Conservation (phyloP, 53 echinoderm and acorn worm species). For the Apostichopus leukothele region DNA sequence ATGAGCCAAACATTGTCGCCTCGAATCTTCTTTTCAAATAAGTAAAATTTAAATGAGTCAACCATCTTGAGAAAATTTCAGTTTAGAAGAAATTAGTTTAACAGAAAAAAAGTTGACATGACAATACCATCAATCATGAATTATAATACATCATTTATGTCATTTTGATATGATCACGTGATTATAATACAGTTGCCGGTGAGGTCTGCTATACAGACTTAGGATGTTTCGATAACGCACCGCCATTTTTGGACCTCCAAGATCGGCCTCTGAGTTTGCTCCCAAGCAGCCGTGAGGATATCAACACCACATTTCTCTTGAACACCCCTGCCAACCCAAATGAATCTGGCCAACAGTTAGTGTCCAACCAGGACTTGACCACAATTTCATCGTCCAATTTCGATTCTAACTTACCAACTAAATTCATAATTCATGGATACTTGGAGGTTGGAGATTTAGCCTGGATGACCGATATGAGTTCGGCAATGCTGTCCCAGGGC, state of each 20-base stretch:
- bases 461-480: slow-evolving; percentile 72
- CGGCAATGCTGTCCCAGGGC: slow-evolving; percentile 56
- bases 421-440: slow-evolving; percentile 74
- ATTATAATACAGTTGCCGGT: not conserved
- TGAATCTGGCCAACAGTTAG: not conserved
- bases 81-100: too few relatives aligned
- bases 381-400: slow-evolving; percentile 48
- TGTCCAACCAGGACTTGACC: slow-evolving; percentile 23
- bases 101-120: too few relatives aligned
- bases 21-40: too few relatives aligned
- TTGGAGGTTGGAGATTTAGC: slow-evolving; percentile 57
- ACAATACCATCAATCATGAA: too few relatives aligned
- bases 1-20: too few relatives aligned
- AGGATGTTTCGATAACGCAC: slow-evolving; percentile 76
- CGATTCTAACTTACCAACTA: slow-evolving; percentile 58
- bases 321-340: slow-evolving; percentile 59
- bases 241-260: slow-evolving; percentile 79
- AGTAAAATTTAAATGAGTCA: too few relatives aligned
- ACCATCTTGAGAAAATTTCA: too few relatives aligned
- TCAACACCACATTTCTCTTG: slow-evolving; percentile 71
- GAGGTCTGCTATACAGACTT: slow-evolving; percentile 74
- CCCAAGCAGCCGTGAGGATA: slow-evolving; percentile 59
- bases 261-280: slow-evolving; percentile 74
- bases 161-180: not conserved
- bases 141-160: too few relatives aligned